Evolutionary conservation across 2,113 vertebrate species (phyloP).

Genomic region (Irena cyanogastra): DNA sequence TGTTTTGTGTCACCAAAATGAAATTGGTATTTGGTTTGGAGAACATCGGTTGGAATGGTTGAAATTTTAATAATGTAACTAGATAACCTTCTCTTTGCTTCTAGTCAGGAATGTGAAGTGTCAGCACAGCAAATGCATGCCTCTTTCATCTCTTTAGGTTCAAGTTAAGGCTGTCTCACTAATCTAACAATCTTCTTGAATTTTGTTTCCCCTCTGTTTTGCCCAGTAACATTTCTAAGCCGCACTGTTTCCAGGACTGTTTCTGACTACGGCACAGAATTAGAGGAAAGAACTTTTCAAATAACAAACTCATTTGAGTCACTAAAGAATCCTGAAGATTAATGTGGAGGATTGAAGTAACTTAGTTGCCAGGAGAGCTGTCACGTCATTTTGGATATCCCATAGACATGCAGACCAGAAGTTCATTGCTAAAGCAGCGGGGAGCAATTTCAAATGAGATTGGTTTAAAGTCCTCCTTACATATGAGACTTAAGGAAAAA

Average conservation of each 20-base stretch:
- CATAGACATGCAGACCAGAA: not conserved
- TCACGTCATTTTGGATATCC: not conserved
- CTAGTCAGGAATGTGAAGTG: not conserved
- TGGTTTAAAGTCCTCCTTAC: not conserved
- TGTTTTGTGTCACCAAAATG: not conserved
- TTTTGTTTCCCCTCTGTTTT: conserved; percentile 25
- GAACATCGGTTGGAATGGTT: not conserved
- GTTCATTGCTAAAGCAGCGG: not conserved
- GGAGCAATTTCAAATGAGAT: not conserved
- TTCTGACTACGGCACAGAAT: not conserved
- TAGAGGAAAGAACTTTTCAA: not conserved
- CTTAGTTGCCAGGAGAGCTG: not conserved
- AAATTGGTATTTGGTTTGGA: not conserved
- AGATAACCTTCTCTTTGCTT: not conserved
- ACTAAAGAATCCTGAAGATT: not conserved
- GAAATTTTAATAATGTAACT: not conserved
- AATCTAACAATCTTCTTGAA: not conserved
- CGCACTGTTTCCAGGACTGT: not conserved
- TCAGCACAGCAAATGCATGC: not conserved
- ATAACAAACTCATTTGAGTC: not conserved
- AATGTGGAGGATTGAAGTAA: not conserved
- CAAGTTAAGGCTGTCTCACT: not conserved
- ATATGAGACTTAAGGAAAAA: not conserved
- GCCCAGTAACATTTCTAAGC: not conserved
- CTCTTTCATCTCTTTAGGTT: not conserved